A percentile compares a stretch with the other conserved stretches of the same genome.
Conservation (phyloP, 2,797 vertebrate species). For the Lophotriccus pileatus region DNA sequence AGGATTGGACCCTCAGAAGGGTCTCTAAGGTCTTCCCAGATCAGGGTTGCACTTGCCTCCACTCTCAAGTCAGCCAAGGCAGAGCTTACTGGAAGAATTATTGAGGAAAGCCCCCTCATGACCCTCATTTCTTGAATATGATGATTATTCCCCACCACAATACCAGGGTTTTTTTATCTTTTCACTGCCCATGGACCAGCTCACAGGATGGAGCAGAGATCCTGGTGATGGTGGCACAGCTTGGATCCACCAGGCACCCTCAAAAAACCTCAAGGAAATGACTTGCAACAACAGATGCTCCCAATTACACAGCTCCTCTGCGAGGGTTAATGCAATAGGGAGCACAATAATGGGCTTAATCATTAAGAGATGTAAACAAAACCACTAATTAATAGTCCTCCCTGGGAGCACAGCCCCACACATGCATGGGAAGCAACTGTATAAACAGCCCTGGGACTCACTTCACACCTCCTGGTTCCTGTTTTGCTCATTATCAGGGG, state of each 20-base stretch:
- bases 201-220: background rate
- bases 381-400: constrained; percentile 28
- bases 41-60: background rate
- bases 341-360: constrained; percentile 14
- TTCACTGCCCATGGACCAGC: background rate
- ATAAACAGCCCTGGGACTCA: background rate
- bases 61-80: background rate
- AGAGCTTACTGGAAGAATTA: background rate
- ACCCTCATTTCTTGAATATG: background rate
- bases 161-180: background rate
- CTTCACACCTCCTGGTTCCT: background rate
- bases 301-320: constrained; percentile 3
- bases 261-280: background rate
- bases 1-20: background rate
- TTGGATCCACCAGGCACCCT: background rate
- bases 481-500: background rate
- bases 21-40: background rate
- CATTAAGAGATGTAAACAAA: constrained; percentile 9
- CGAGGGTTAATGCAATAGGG: constrained; percentile 17
- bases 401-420: background rate
- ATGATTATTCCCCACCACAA: background rate
- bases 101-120: background rate
- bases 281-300: background rate
- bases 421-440: background rate
- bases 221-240: background rate